Base-by-base conservation (phyloP, 2,888 invertebrate species). In the Tyria jacobaeae region DNA sequence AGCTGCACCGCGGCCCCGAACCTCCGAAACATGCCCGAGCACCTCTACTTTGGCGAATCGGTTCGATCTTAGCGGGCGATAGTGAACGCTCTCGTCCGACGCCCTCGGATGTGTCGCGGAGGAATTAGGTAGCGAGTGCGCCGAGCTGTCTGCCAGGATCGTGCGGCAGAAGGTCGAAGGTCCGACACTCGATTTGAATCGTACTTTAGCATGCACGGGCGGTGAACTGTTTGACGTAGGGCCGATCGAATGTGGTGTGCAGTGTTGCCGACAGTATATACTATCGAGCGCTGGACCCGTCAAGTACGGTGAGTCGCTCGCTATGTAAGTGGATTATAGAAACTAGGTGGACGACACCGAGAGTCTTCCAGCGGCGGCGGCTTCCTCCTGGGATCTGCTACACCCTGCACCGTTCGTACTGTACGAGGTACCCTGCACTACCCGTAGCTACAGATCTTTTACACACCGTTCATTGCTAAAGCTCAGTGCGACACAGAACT, bases 71-170 rank as follows among this genome's bases (percentile, higher is more conserved):
- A 34, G 41, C 39, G 34, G 25, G n/a, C 14, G 54, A 41, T 0
- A 14, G 27, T 54, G 59, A 57, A 41, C 49, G 9, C 50, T 49
- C 52, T 64, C 37, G 21, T 15, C 5, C 37, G 7, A 34, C 35
- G 49, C 27, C 31, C 39, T 35, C 48, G 37, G 44, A 60, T 64
- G 69, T 39, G 60, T 56, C 53, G 60, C 56, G 41, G 48, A 39
- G 53, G 47, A 39, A 55, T 39, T 58, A 62, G 69, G 63, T 77
- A 67, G 62, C 34, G 24, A n/a, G 14, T 34, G 71, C 71, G 66
- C 63, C 74, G 67, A 60, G 64, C 68, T 55, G 71, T 66, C 76
- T 66, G 66, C 72, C 52, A 47, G 59, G 21, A 53, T 44, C 54
- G 64, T 47, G 47, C 60, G 41, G 59, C 56, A 57, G 59, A 24